These are phyloP conservation scores for Oreamnos americanus DNA, from an alignment of 2,113 vertebrate genomes.

Conservation along the genomic window DNA sequence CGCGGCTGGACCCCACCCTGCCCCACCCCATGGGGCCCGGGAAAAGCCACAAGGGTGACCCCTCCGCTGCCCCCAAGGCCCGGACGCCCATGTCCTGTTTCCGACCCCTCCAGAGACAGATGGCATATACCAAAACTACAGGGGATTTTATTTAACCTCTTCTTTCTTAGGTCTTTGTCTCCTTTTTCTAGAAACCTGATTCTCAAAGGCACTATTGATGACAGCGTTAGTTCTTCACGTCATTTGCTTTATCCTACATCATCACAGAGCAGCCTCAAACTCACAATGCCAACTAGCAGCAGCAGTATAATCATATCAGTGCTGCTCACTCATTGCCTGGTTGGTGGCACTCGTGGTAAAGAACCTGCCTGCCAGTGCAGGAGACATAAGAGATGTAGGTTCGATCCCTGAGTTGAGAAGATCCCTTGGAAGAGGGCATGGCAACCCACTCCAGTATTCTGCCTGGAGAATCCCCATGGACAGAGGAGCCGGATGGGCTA, in stretches of 20 bases:
- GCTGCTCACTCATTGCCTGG: not conserved
- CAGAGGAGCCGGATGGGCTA: not conserved
- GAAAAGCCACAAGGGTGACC: accelerated
- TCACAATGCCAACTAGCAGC: not conserved
- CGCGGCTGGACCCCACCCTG: accelerated
- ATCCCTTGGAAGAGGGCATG: not conserved
- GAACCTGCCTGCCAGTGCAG: not conserved
- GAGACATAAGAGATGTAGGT: not conserved
- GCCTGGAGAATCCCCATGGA: not conserved
- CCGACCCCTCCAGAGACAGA: too few species aligned
- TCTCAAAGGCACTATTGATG: not conserved
- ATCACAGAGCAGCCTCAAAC: not conserved
- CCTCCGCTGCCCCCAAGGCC: not conserved
- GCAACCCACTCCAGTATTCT: not conserved
- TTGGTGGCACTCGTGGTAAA: not conserved
- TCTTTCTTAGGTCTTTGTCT: not conserved
- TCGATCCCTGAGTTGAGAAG: not conserved
- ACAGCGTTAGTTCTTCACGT: not conserved
- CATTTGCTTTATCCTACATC: not conserved
- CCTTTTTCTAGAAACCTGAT: not conserved
- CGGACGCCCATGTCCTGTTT: accelerated
- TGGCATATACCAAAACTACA: not conserved
- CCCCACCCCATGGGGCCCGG: accelerated
- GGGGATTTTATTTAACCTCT: not conserved
- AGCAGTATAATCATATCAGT: not conserved